Conservation (phyloP, 2,797 vertebrate species). For the Orientallactaga sibirica region DNA sequence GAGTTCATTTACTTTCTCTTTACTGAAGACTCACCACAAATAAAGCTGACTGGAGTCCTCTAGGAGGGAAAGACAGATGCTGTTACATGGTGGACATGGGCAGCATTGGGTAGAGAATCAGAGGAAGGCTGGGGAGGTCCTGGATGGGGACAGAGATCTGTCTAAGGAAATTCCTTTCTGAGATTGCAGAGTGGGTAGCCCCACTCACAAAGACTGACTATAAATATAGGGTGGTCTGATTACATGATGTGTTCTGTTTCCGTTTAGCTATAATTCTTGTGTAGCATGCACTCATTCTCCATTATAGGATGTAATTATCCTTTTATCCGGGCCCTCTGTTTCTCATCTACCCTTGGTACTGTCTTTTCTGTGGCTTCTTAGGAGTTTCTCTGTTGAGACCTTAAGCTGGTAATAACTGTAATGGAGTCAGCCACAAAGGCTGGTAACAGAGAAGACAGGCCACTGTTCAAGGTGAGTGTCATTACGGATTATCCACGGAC, state of each 20-base stretch:
- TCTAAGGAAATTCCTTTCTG: neutral
- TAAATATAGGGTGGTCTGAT: constrained; percentile 11
- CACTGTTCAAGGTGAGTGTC: constrained; percentile 6
- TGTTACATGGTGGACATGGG: neutral
- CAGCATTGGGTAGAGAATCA: neutral
- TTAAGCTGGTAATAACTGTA: constrained; percentile 26
- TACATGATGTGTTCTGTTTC: constrained; percentile 31
- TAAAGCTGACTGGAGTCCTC: neutral
- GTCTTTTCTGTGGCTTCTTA: constrained; percentile 19
- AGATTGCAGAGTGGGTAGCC: neutral
- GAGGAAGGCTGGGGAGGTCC: neutral
- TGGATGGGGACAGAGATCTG: neutral
- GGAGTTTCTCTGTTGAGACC: neutral
- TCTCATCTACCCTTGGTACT: constrained; percentile 37
- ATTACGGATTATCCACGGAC: constrained; percentile 41
- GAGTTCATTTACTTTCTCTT: neutral
- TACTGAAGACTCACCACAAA: constrained; percentile 14
- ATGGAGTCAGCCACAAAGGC: neutral
- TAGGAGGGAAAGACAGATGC: constrained; percentile 1
- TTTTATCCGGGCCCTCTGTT: constrained; percentile 19
- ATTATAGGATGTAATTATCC: constrained; percentile 37
- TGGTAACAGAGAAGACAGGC: neutral
- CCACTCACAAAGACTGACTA: neutral
- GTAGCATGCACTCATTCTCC: neutral
- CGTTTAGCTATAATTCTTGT: constrained; percentile 50